These are phyloP conservation scores for Taxidea taxus DNA, from an alignment of 2,113 vertebrate species.

Conservation along the genomic window DNA sequence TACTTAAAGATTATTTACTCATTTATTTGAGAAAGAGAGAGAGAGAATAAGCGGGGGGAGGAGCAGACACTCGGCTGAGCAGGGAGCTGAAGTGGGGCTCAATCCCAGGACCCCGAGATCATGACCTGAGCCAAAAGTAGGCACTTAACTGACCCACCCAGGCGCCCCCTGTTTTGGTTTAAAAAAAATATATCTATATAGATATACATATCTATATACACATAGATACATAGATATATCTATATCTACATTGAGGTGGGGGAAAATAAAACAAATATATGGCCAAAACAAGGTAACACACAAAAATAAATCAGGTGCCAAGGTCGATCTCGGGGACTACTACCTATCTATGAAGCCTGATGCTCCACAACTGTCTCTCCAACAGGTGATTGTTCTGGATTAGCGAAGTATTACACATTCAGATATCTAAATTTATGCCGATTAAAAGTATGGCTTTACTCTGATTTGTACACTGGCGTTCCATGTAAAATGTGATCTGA, in stretches of 20 bases:
- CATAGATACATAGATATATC: too few species aligned
- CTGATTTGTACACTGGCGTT: not conserved
- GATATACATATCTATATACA: too few species aligned
- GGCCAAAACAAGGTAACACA: not conserved
- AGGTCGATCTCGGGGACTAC: not conserved
- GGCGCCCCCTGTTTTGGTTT: too few species aligned
- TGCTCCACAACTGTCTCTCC: not conserved
- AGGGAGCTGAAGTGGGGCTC: too few species aligned
- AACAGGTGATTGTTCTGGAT: not conserved
- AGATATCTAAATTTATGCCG: not conserved
- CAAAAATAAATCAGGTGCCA: not conserved
- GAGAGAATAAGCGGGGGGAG: too few species aligned
- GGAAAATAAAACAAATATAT: not conserved
- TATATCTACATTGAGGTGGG: not conserved
- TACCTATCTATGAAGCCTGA: not conserved
- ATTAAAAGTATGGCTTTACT: not conserved
- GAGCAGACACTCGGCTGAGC: too few species aligned
- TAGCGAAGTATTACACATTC: not conserved
- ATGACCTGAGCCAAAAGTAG: too few species aligned
- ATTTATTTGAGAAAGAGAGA: too few species aligned
- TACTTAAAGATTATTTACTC: too few species aligned
- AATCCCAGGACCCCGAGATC: too few species aligned
- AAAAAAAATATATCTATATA: too few species aligned
- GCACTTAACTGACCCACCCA: too few species aligned
- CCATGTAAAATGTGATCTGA: not conserved